Percentiles rank a stretch among this genome's conserved stretches.
phyloP scores from a whole-genome alignment of 2,797 vertebrate genomes.

The Rhynchotus rufescens region DNA sequence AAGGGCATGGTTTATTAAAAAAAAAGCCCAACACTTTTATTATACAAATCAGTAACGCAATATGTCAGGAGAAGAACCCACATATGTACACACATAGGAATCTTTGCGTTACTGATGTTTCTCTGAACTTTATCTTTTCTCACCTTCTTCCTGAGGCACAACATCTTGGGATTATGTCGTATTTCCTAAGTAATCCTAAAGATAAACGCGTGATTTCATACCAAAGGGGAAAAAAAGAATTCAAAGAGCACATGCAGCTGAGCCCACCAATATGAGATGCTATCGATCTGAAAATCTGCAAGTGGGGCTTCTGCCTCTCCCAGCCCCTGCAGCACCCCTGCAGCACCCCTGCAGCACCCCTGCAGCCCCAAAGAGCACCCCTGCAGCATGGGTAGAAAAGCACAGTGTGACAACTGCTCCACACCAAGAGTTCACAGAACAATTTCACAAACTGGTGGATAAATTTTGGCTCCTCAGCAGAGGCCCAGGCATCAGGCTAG shows the following conservation, averaged over 20 bases:
- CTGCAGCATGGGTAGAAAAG: fast-evolving
- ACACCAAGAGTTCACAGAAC: not conserved
- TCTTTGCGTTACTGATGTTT: not conserved
- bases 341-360: not conserved
- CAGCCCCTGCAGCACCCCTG: not conserved
- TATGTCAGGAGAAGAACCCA: not conserved
- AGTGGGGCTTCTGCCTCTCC: not conserved
- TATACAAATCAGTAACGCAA: not conserved
- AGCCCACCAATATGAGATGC: not conserved
- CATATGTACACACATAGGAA: not conserved
- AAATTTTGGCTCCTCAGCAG: not conserved
- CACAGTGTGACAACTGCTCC: not conserved
- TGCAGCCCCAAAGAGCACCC: too few species aligned
- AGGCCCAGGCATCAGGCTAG: not conserved
- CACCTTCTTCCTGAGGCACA: not conserved
- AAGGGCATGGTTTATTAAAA: not conserved
- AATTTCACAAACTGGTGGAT: not conserved
- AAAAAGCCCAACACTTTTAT: not conserved
- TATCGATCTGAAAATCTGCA: not conserved
- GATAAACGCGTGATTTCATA: not conserved
- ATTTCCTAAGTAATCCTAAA: not conserved
- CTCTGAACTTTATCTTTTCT: conserved; percentile 9
- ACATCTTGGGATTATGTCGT: not conserved
- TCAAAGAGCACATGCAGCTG: not conserved
- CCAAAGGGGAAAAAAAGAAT: not conserved